These are phyloP conservation scores for Sycophila sp. DNA, from an alignment of 1,140 invertebrate species.

Conservation along the genomic window DNA sequence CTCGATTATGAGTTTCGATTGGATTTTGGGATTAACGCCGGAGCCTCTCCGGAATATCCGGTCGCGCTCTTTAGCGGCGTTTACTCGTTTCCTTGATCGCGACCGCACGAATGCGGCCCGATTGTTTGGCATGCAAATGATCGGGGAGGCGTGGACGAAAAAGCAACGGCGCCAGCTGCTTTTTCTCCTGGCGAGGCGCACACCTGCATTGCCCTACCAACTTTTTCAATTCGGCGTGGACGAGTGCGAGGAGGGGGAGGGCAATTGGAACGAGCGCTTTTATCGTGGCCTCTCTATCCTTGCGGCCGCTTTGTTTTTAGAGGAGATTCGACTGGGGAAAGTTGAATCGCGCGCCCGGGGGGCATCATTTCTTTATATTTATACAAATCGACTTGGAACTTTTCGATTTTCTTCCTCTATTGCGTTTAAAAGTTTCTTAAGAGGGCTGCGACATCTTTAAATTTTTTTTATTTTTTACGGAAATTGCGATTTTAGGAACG, in stretches of 20 bases:
- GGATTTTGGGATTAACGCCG: slow-evolving; percentile 16
- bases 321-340: too few species aligned
- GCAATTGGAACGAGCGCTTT: not conserved
- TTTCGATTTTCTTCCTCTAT: too few species aligned
- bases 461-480: too few species aligned
- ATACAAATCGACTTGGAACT: not conserved
- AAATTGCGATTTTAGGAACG: too few species aligned
- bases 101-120: too few species aligned
- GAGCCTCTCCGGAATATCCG: not conserved
- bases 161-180: not conserved
- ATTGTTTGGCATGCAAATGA: slow-evolving; percentile 12
- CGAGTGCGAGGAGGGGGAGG: not conserved
- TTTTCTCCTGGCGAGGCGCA: not conserved
- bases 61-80: not conserved
- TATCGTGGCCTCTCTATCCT: not conserved
- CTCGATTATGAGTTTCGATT: slow-evolving; percentile 25
- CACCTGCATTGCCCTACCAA: not conserved
- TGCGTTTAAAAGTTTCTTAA: too few species aligned
- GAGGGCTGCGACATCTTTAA: too few species aligned
- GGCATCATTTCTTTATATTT: not conserved
- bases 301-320: not conserved
- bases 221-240: slow-evolving; percentile 4
- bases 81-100: not conserved
- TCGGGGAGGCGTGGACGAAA: not conserved
- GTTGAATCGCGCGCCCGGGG: too few species aligned